Evolutionary conservation across 2,797 vertebrate species (phyloP).

Genomic region (Molossus alvarezi): DNA sequence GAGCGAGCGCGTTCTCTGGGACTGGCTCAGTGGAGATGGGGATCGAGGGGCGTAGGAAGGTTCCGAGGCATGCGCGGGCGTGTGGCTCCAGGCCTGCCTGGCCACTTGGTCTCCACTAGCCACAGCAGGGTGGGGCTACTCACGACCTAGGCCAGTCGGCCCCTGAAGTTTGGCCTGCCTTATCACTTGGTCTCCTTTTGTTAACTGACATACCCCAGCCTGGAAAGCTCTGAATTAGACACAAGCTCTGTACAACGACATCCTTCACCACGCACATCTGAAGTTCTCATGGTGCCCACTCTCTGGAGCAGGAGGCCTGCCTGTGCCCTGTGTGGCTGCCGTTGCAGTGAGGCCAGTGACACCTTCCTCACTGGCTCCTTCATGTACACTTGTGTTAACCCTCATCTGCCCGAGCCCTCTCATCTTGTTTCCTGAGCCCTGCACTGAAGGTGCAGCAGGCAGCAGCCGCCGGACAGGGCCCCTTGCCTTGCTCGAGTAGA

Average conservation of each 20-base stretch:
- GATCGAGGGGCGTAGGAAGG: background rate
- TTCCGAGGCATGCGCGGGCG: fast-evolving
- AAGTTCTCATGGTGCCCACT: background rate
- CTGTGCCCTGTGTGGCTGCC: background rate
- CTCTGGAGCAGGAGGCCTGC: background rate
- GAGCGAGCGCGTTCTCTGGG: background rate
- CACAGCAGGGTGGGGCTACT: background rate
- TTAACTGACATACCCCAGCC: background rate
- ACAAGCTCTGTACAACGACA: background rate
- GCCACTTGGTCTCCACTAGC: background rate
- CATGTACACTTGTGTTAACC: background rate
- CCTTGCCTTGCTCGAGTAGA: background rate
- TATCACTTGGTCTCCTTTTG: background rate
- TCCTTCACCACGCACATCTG: background rate
- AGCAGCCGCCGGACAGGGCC: background rate
- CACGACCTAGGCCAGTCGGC: background rate
- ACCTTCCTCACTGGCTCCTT: background rate
- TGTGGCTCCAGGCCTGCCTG: background rate
- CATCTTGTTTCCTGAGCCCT: background rate
- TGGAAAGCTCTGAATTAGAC: background rate
- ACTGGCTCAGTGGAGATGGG: background rate
- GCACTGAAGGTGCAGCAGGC: background rate
- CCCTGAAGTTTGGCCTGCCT: background rate
- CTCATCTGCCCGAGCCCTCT: background rate
- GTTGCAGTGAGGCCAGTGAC: background rate